Base-by-base conservation (phyloP, 2,888 invertebrate species). In the Eurytoma californica region DNA sequence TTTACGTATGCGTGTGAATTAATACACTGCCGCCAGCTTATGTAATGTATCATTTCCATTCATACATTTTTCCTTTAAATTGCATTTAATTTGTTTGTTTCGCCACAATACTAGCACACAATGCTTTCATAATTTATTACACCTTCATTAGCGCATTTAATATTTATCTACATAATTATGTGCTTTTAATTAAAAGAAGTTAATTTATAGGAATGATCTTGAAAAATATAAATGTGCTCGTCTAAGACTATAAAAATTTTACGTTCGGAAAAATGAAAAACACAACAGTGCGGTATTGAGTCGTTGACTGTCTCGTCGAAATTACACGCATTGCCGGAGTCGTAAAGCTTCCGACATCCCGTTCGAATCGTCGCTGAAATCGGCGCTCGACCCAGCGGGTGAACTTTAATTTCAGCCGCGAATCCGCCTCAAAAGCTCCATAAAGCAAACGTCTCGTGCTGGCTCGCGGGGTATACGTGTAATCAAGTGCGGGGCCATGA, bases 321-420 rank as follows among this genome's bases (percentile, higher is more conserved):
- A 77, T 73, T 57, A 53, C 55, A 53, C 4, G 20, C 16, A 39
- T 39, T 39, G 20, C 47, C 28, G 60, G 20, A 24, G 14, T 70
- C 24, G 30, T 60, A 65, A 70, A 58, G 51, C 39, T 57, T 20
- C 67, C 49, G 49, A 72, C 39, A 39, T 39, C 5, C 39, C 66
- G 49, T 4, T 51, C 66, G 51, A 16, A 13, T 47, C 53, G 55
- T 30, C 63, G 66, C n/a, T 70, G 67, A 80, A 72, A 77, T 77
- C 75, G 68, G 39, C 53, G 68, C 24, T 57, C 61, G 20, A 47
- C 16, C 77, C 30, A 47, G 58, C 63, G 79, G 78, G 79, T 77
- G 75, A 63, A 67, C 77, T 81, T 77, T 82, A 79, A 83, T 83
- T 82, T 74, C 72, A 28, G 51, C 63, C 79, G 82, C 65, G 73